Conservation (phyloP, 2,113 vertebrate genomes). For the Lampris megalopsis region DNA sequence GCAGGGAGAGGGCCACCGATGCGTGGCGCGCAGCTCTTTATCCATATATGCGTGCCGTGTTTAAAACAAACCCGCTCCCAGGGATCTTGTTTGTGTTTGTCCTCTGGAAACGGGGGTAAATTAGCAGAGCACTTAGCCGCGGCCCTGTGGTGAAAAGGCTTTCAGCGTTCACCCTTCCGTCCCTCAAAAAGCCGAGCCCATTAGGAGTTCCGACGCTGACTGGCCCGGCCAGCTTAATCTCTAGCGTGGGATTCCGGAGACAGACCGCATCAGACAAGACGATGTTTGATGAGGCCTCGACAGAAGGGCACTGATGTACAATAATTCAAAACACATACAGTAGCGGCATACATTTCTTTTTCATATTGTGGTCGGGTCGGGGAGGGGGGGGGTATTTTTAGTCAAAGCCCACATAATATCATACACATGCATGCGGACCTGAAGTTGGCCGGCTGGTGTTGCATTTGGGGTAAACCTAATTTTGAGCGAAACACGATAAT, state of each 20-base stretch:
- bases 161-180: neutral
- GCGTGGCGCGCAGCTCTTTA: conserved; percentile 40
- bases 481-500: conserved; percentile 70
- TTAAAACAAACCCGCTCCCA: conserved; percentile 20
- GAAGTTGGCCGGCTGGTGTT: conserved; percentile 59
- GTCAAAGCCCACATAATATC: conserved; percentile 69
- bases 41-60: conserved; percentile 2
- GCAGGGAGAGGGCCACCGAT: conserved; percentile 33
- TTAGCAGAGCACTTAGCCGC: neutral
- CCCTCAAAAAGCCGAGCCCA: neutral
- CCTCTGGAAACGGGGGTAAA: neutral
- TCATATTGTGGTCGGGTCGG: conserved; percentile 48
- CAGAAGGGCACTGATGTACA: conserved; percentile 24
- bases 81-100: neutral
- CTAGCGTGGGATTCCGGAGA: conserved; percentile 1
- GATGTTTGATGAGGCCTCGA: conserved; percentile 11
- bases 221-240: too few relatives aligned
- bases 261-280: neutral
- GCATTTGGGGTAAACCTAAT: conserved; percentile 67
- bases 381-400: too few relatives aligned
- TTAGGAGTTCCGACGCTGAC: neutral
- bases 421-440: conserved; percentile 62
- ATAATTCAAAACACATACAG: conserved; percentile 67
- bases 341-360: conserved; percentile 42
- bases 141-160: neutral